These are phyloP conservation scores for Pseudolycoriella hygida DNA, from an alignment of 2,888 invertebrate species.

Conservation along the genomic window DNA sequence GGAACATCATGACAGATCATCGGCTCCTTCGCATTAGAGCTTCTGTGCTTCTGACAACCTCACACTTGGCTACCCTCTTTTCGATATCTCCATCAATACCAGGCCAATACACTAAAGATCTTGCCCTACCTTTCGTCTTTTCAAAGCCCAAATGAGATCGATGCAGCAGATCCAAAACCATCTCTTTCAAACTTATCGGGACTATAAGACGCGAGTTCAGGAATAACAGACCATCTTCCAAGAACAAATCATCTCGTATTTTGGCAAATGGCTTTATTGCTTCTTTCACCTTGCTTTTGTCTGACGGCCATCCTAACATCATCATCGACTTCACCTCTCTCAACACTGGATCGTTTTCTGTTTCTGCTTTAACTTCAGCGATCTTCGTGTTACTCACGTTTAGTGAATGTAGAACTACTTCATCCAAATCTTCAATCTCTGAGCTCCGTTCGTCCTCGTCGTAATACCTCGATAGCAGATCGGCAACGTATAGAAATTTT, in stretches of 20 bases:
- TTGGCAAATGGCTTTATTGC: too few species aligned
- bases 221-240: constrained; percentile 7
- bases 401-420: too few species aligned
- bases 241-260: constrained; percentile 4
- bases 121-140: constrained; percentile 7
- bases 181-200: constrained; percentile 3
- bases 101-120: constrained; percentile 8
- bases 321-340: too few species aligned
- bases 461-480: too few species aligned
- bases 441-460: too few species aligned
- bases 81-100: constrained; percentile 5
- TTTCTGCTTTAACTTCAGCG: too few species aligned
- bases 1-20: constrained; percentile 3
- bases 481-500: too few species aligned
- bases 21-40: neutral
- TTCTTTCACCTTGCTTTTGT: too few species aligned
- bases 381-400: too few species aligned
- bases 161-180: constrained; percentile 6
- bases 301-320: too few species aligned
- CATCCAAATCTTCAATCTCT: too few species aligned
- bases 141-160: constrained; percentile 5
- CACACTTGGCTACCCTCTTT: constrained; percentile 2
- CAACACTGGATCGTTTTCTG: too few species aligned
- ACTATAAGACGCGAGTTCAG: constrained; percentile 8
- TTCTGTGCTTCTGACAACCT: constrained; percentile 6